Evolutionary conservation across 37 sponge, comb jelly and placozoan genomes (phyloP).

Genomic region (Hormiphora californensis): DNA sequence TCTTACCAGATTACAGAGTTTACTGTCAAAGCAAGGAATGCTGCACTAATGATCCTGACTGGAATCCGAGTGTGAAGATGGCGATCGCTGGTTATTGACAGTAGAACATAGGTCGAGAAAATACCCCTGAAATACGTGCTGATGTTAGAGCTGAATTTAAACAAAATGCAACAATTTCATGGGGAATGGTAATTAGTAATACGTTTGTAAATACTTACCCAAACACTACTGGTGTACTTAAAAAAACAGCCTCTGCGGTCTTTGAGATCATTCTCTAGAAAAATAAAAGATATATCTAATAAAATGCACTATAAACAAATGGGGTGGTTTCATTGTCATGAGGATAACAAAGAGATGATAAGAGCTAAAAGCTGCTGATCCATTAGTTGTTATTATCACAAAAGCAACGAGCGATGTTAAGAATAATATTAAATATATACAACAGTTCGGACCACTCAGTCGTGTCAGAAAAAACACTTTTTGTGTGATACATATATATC

Average conservation of each 20-base stretch:
- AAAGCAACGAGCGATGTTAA: too few species aligned
- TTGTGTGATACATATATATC: too few species aligned
- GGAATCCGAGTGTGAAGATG: not conserved
- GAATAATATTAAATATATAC: too few species aligned
- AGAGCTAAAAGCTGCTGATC: too few species aligned
- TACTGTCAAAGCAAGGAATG: not conserved
- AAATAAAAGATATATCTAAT: too few species aligned
- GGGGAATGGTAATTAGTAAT: not conserved
- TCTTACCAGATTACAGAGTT: not conserved
- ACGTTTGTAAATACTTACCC: not conserved
- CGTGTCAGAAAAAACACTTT: too few species aligned
- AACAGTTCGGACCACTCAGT: too few species aligned
- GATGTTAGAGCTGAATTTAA: not conserved
- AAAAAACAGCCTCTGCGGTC: not conserved
- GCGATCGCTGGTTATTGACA: not conserved
- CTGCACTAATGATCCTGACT: constrained; percentile 4
- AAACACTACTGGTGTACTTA: not conserved
- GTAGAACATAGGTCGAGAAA: not conserved
- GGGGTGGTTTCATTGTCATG: too few species aligned
- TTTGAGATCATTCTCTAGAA: not conserved
- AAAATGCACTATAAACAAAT: too few species aligned
- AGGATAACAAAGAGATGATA: too few species aligned
- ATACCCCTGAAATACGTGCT: not conserved
- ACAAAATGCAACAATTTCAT: not conserved
- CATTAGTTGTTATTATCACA: too few species aligned